Evolutionary conservation across 2,888 invertebrate species (phyloP).

Genomic region (Andrena praecox): DNA sequence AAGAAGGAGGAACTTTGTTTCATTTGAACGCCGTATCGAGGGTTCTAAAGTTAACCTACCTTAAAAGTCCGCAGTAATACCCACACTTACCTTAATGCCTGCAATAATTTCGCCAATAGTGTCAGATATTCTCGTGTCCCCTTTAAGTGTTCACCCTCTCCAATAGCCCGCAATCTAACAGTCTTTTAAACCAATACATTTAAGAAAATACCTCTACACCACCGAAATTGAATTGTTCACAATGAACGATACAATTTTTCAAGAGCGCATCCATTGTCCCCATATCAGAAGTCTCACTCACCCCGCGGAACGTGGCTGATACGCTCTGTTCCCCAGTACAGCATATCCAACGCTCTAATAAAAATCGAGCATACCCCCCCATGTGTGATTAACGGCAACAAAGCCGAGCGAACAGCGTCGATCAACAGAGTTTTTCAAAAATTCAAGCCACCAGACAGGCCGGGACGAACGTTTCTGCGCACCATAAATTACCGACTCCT

Average conservation of each 20-base stretch:
- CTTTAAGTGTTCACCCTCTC: no score
- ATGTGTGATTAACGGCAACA: slow-evolving; percentile 65
- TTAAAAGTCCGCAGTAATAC: no score
- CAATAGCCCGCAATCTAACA: no score
- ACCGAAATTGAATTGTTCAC: neutral
- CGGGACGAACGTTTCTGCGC: slow-evolving; percentile 48
- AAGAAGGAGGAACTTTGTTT: no score
- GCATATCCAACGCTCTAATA: neutral
- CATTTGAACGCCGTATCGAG: no score
- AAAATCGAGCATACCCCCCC: neutral
- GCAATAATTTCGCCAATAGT: no score
- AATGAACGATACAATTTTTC: neutral
- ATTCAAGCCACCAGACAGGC: slow-evolving; percentile 5
- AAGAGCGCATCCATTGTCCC: no score
- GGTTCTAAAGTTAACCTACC: no score
- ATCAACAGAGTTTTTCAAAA: slow-evolving; percentile 50
- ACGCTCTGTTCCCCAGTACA: neutral
- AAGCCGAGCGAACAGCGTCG: slow-evolving; percentile 69
- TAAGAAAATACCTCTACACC: no score
- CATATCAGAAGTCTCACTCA: neutral
- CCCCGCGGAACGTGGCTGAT: neutral
- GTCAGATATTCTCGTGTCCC: no score
- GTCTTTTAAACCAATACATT: no score
- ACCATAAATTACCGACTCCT: slow-evolving; percentile 61
- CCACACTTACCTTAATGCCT: no score